Conservation (phyloP, 2,797 vertebrate species). For the Peromyscus attwateri region DNA sequence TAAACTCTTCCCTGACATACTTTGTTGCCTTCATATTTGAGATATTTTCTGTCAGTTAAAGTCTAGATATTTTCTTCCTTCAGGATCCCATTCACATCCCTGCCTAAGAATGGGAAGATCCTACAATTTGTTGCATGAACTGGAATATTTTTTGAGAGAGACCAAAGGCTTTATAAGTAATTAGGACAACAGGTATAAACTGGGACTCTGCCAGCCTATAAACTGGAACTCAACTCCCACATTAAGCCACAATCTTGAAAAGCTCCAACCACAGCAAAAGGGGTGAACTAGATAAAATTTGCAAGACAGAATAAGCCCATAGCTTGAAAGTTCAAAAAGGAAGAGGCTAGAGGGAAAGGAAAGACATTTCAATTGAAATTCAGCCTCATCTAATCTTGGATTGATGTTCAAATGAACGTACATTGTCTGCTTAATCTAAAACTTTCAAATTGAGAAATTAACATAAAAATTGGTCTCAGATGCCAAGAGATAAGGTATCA, state of each 20-base stretch:
- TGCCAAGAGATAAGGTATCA: not conserved
- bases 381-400: not conserved
- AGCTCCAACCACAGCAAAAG: not conserved
- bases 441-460: constrained; percentile 38
- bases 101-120: not conserved
- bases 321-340: constrained; percentile 9
- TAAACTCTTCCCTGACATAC: constrained; percentile 19
- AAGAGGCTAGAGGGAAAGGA: not conserved
- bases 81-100: not conserved
- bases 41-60: constrained; percentile 11
- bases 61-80: not conserved
- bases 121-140: constrained; percentile 11
- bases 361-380: constrained; percentile 36
- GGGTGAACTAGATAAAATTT: constrained; percentile 19
- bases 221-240: constrained; percentile 11
- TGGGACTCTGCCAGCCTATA: not conserved
- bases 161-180: constrained; percentile 32
- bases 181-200: constrained; percentile 30
- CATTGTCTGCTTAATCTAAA: not conserved
- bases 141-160: not conserved
- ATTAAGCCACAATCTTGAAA: constrained; percentile 32
- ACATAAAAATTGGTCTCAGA: constrained; percentile 17
- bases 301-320: constrained; percentile 4
- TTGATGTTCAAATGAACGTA: not conserved
- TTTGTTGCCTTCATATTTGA: not conserved